Evolutionary conservation across 30 jellyfish, hydroid and myxozoan genomes (phyloP).

Genomic region (Sanderia malayensis): DNA sequence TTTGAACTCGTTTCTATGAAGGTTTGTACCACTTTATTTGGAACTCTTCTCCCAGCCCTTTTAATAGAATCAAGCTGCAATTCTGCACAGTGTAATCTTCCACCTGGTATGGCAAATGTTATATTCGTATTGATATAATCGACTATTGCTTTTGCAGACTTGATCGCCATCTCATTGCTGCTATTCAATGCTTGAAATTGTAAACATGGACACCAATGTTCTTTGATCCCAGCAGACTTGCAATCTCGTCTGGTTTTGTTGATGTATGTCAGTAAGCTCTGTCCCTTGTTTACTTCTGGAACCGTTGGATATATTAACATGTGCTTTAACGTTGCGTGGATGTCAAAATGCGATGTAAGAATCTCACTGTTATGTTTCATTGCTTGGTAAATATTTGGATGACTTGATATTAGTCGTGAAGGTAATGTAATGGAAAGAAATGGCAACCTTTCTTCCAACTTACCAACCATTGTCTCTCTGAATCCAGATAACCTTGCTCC

Average conservation of each 20-base stretch:
- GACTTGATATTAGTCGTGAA: not conserved
- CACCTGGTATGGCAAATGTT: constrained; percentile 8
- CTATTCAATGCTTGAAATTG: constrained; percentile 5
- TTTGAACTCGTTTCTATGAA: constrained; percentile 38
- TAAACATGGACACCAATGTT: constrained; percentile 85
- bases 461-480: constrained; percentile 73
- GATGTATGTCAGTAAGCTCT: constrained; percentile 51
- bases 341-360: constrained; percentile 75
- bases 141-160: constrained; percentile 53
- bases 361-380: constrained; percentile 51
- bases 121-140: constrained; percentile 37
- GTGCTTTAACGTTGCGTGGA: constrained; percentile 64
- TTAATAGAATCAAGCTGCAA: constrained; percentile 33
- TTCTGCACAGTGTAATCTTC: constrained; percentile 39
- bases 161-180: not conserved
- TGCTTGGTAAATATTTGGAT: constrained; percentile 27
- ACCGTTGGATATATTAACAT: constrained; percentile 31
- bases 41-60: constrained; percentile 52
- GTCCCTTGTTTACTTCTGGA: constrained; percentile 41
- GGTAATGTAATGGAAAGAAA: constrained; percentile 66
- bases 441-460: constrained; percentile 87
- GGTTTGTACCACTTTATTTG: constrained; percentile 27
- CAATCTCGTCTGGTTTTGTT: constrained; percentile 59
- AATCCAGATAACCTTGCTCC: constrained; percentile 72
- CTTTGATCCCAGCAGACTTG: constrained; percentile 69